Base-by-base conservation (phyloP, 1,140 invertebrate genomes). In the Formica exsecta region DNA sequence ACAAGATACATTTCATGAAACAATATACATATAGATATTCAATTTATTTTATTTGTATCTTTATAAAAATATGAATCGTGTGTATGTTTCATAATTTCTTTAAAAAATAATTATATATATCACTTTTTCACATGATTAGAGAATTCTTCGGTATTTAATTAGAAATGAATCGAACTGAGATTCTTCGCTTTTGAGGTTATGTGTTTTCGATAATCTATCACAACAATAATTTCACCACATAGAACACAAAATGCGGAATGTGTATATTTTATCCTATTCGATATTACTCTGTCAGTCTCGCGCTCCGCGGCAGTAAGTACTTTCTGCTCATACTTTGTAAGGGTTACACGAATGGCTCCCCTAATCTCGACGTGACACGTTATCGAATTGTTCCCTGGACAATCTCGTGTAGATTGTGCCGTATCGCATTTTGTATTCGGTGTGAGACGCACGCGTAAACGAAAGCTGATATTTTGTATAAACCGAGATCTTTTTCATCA, bases 161-260 rank as follows among this genome's bases (percentile, higher is more conserved):
- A 6, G 57, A 36, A 66, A 29, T 77, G 13, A 62, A 76, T 73
- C 6, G 0, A 61, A 38, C 25, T 4, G n/a, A 3, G 13, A 22
- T 41, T 41, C 8, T n/a, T 81, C 7, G 38, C 16, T 4, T 61
- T 65, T 71, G 54, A 90, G 88, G 89, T 90, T 90, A 90, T 71
- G 48, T 16, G 59, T 90, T 54, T 22, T n/a, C 13, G 32, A 44
- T 80, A 75, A 32, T 75, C 80, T 76, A 57, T 51, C 74, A 77
- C 75, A 90, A 87, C 51, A 71, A 87, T 76, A 73, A 87, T 90
- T 65, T 85, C 38, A 90, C 51, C 73, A 81, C 65, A 61, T 22
- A 85, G 86, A n/a, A 68, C 41, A 22, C n/a, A 16, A 36, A 19
- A 51, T n/a, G 44, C 59, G 51, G 1, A 16, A 62, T 44, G 8